Evolutionary conservation across 1,140 invertebrate species (phyloP).

Genomic region (Helicorthomorpha holstii): DNA sequence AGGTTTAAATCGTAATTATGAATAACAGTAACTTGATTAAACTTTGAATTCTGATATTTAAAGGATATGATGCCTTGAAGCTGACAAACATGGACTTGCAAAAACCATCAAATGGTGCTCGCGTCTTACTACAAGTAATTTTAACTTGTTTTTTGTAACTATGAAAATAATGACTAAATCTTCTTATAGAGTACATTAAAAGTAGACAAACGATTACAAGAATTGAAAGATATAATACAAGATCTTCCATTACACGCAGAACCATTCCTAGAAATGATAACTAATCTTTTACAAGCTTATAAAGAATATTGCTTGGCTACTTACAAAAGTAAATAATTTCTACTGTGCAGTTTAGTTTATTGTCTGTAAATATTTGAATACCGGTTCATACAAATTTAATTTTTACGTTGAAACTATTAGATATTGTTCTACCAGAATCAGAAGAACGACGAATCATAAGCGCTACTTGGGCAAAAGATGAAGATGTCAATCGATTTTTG

Average conservation of each 20-base stretch:
- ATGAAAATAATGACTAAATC: background rate
- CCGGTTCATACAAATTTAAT: background rate
- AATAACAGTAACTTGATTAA: background rate
- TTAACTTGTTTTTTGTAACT: conserved; percentile 11
- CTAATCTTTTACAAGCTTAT: conserved; percentile 50
- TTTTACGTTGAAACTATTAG: conserved; percentile 12
- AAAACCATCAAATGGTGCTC: conserved; percentile 36
- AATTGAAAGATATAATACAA: conserved; percentile 47
- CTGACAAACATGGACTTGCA: conserved; percentile 45
- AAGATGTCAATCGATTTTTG: conserved; percentile 79
- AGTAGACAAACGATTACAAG: conserved; percentile 48
- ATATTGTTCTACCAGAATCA: conserved; percentile 56
- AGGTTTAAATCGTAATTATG: conserved; percentile 18
- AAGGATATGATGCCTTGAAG: conserved; percentile 50
- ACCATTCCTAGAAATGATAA: conserved; percentile 47
- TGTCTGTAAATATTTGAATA: background rate
- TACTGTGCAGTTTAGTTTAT: background rate
- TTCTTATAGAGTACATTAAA: conserved; percentile 45
- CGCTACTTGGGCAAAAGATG: conserved; percentile 81
- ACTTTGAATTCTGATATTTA: background rate
- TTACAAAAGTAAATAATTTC: conserved; percentile 35
- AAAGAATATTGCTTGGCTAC: conserved; percentile 54
- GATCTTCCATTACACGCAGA: conserved; percentile 51
- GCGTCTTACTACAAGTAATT: conserved; percentile 57
- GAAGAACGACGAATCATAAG: conserved; percentile 66